Percentiles rank a stretch among this genome's conserved stretches.
Evolutionary conservation across 2,888 invertebrate genomes (phyloP).

Genomic region (Escarpia spicata): DNA sequence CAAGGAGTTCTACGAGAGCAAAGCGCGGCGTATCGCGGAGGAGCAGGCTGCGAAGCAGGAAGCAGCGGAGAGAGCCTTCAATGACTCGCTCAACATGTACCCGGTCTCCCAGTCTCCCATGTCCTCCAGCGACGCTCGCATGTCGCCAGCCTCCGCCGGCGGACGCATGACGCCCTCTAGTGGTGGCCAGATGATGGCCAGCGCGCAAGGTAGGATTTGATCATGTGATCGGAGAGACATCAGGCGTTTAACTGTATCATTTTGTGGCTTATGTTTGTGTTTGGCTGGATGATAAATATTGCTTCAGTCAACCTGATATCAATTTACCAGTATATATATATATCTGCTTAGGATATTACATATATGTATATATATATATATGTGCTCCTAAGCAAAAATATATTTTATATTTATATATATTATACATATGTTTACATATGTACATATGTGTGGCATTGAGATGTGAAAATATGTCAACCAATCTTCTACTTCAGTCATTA

Average conservation of each 20-base stretch:
- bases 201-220: neutral
- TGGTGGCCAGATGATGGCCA: neutral
- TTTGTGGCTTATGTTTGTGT: too few relatives aligned
- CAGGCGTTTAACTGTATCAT: neutral
- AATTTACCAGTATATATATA: too few relatives aligned
- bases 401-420: too few relatives aligned
- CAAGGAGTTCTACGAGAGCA: conserved; percentile 94
- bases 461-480: too few relatives aligned
- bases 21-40: conserved; percentile 77
- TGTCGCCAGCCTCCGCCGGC: conserved; percentile 43
- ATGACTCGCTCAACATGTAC: conserved; percentile 60
- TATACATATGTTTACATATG: too few relatives aligned
- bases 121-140: conserved; percentile 46
- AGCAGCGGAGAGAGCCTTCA: conserved; percentile 60
- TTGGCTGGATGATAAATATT: too few relatives aligned
- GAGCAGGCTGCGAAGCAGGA: conserved; percentile 76
- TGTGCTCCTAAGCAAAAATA: too few relatives aligned
- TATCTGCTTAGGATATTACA: too few relatives aligned
- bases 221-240: neutral
- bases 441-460: too few relatives aligned
- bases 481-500: too few relatives aligned
- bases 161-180: neutral
- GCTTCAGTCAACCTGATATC: too few relatives aligned
- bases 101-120: conserved; percentile 63
- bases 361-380: too few relatives aligned